phyloP scores from a whole-genome alignment of 2,888 invertebrate genomes.

The Blomia tropicalis region DNA sequence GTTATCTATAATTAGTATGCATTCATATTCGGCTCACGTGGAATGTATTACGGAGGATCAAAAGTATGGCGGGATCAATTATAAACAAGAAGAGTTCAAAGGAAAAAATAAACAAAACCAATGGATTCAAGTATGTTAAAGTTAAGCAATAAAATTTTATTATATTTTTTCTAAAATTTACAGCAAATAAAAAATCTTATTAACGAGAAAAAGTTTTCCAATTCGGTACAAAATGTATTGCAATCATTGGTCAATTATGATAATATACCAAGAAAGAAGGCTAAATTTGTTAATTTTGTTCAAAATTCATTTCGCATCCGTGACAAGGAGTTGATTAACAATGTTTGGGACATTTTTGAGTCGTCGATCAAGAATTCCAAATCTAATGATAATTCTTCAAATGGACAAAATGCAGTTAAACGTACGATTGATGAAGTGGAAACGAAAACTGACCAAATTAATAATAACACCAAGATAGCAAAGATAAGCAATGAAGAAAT shows the following conservation, averaged over 20 bases:
- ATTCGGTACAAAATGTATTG: conserved; percentile 38
- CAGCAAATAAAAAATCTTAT: conserved; percentile 48
- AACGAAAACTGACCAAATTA: conserved; percentile 16
- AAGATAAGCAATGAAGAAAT: neutral
- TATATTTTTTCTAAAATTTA: conserved; percentile 9
- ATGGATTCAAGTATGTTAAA: conserved; percentile 48
- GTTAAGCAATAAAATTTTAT: neutral
- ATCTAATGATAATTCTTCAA: neutral
- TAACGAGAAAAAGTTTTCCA: conserved; percentile 21
- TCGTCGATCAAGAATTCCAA: conserved; percentile 26
- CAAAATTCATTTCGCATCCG: conserved; percentile 25
- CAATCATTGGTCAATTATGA: conserved; percentile 48
- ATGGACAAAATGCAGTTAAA: conserved; percentile 1
- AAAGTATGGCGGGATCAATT: conserved; percentile 50
- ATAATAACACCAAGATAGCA: neutral
- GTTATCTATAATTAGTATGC: conserved; percentile 48
- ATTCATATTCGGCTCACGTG: conserved; percentile 58
- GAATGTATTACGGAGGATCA: conserved; percentile 72
- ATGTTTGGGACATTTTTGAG: conserved; percentile 31
- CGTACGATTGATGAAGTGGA: neutral
- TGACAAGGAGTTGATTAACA: conserved; percentile 18
- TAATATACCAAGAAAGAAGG: conserved; percentile 70
- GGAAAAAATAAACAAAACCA: conserved; percentile 69
- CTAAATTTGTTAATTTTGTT: conserved; percentile 47
- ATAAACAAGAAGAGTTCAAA: conserved; percentile 39